phyloP scores from a whole-genome alignment of 1,140 invertebrate genomes.

The Penaeus chinensis region DNA sequence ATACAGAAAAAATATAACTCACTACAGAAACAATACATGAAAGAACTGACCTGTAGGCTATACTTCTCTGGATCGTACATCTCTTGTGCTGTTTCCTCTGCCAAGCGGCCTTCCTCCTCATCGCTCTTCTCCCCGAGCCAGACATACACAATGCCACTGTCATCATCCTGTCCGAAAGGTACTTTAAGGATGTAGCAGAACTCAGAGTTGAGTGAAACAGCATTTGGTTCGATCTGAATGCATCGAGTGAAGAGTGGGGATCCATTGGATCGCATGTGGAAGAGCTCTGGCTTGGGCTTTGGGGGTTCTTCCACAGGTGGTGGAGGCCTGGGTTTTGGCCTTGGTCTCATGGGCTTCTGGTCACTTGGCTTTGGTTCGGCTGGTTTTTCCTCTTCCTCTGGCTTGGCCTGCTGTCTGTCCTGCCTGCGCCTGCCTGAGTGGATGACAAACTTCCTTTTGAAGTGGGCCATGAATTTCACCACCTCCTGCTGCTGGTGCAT shows the following conservation, averaged over 20 bases:
- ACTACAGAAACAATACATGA: too few species aligned
- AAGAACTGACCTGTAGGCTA: conserved; percentile 54
- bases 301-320: conserved; percentile 65
- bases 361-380: conserved; percentile 33
- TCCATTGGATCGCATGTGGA: conserved; percentile 95
- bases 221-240: conserved; percentile 89
- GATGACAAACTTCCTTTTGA: conserved; percentile 95
- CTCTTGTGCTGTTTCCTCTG: conserved; percentile 93
- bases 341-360: conserved; percentile 9
- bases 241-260: conserved; percentile 93
- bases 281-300: conserved; percentile 80
- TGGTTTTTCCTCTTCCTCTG: conserved; percentile 28
- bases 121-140: conserved; percentile 95
- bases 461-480: conserved; percentile 98
- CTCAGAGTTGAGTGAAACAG: conserved; percentile 81
- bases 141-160: conserved; percentile 94
- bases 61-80: conserved; percentile 85
- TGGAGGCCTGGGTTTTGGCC: conserved; percentile 72
- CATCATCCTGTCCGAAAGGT: conserved; percentile 90
- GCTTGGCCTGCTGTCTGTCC: conserved; percentile 31
- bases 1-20: too few species aligned
- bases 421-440: conserved; percentile 83
- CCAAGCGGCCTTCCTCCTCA: conserved; percentile 86
- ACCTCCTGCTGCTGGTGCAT: conserved; percentile 99
- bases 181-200: conserved; percentile 95